phyloP scores from a whole-genome alignment of 2,797 vertebrate species.

The Gadopsis marmoratus region DNA sequence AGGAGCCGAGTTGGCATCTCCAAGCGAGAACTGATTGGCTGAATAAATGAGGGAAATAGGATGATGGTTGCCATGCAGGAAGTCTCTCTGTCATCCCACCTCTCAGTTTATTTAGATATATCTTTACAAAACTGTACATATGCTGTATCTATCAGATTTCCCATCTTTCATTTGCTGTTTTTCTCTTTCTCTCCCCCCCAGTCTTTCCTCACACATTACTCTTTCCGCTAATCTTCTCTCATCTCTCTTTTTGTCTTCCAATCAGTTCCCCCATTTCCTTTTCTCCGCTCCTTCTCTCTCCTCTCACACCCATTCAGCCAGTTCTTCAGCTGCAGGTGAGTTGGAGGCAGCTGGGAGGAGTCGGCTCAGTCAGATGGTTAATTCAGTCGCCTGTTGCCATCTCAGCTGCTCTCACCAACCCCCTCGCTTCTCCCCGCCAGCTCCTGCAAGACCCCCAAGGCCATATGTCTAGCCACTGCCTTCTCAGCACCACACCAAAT shows the following conservation, averaged over 20 bases:
- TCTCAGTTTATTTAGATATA: conserved; percentile 8
- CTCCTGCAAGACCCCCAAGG: conserved; percentile 50
- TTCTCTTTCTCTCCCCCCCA: background rate
- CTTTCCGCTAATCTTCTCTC: background rate
- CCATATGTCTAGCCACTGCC: conserved; percentile 71
- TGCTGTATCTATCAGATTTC: background rate
- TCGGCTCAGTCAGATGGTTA: conserved; percentile 41
- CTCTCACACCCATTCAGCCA: background rate
- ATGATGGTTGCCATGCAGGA: conserved; percentile 50
- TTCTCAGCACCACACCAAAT: conserved; percentile 63
- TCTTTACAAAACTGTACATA: background rate
- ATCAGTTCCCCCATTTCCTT: conserved; percentile 2
- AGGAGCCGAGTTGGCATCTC: conserved; percentile 47
- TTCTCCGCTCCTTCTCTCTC: background rate
- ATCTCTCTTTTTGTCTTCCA: background rate
- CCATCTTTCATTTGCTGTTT: conserved; percentile 11
- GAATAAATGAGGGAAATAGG: conserved; percentile 26
- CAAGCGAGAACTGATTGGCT: conserved; percentile 56
- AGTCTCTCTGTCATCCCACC: background rate
- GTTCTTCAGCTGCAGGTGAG: conserved; percentile 42
- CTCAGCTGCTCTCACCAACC: conserved; percentile 23
- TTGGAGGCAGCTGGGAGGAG: conserved; percentile 7
- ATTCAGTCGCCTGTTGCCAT: conserved; percentile 20
- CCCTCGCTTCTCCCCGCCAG: conserved; percentile 4
- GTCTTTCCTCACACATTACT: background rate